Percentiles rank a stretch among this genome's conserved stretches.
Evolutionary conservation across 1,140 invertebrate genomes (phyloP).

Genomic region (Megalopta genalis): DNA sequence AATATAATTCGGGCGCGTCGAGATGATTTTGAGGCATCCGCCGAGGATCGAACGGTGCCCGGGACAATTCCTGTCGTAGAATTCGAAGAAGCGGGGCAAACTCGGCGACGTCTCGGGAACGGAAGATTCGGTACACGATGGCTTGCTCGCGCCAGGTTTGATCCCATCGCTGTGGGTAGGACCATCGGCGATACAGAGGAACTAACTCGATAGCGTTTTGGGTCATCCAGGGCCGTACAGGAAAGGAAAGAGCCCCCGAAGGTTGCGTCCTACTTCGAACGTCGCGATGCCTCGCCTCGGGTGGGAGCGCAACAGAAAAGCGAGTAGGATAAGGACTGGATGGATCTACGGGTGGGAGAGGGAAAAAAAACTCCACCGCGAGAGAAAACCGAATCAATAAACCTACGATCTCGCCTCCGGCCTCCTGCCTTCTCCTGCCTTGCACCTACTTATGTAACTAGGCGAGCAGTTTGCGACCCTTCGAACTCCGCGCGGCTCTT

Average conservation of each 20-base stretch:
- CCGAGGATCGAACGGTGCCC: too few species aligned
- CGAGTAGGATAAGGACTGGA: constrained; percentile 67
- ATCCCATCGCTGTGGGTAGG: not conserved
- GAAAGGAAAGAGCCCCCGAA: constrained; percentile 48
- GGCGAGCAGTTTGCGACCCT: constrained; percentile 49
- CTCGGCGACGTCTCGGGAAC: too few species aligned
- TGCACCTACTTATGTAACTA: constrained; percentile 68
- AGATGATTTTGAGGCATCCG: too few species aligned
- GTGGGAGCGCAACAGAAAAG: constrained; percentile 65
- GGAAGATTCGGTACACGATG: not conserved
- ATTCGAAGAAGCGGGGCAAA: too few species aligned
- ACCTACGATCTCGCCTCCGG: constrained; percentile 68
- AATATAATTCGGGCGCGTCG: too few species aligned
- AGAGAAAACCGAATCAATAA: constrained; percentile 76
- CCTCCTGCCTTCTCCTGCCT: constrained; percentile 44
- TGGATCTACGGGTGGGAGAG: constrained; percentile 34
- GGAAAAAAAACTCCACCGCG: constrained; percentile 71
- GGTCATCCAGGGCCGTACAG: constrained; percentile 45
- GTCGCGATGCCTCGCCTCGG: constrained; percentile 51
- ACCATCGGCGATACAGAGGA: constrained; percentile 17
- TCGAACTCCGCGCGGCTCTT: constrained; percentile 28
- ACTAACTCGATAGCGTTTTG: constrained; percentile 53
- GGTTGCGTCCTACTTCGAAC: constrained; percentile 68
- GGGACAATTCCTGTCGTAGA: too few species aligned
- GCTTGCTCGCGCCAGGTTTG: not conserved